Conservation (phyloP, 2,888 invertebrate genomes). For the Phortica magna region DNA sequence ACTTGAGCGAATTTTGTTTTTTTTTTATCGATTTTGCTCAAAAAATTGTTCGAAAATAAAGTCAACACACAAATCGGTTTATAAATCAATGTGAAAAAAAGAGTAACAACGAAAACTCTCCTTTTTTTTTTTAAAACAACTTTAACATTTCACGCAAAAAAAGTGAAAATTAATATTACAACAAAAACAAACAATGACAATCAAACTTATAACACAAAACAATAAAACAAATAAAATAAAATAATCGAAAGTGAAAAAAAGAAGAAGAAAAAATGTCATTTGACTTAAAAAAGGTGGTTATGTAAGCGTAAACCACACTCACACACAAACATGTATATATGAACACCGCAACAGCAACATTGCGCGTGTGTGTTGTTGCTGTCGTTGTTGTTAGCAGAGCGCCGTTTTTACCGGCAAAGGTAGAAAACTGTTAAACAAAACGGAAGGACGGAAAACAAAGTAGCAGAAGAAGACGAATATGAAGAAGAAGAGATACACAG, state of each 20-base stretch:
- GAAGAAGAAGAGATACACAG: conserved; percentile 31
- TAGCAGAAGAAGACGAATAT: neutral
- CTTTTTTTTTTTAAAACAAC: too few species aligned
- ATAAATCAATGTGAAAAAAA: conserved; percentile 34
- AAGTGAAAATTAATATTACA: conserved; percentile 41
- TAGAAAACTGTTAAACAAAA: neutral
- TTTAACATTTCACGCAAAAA: neutral
- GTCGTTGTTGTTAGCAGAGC: neutral
- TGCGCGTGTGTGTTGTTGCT: neutral
- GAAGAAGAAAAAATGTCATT: neutral
- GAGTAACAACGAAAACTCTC: too few species aligned
- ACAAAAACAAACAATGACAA: conserved; percentile 22
- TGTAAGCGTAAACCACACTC: neutral
- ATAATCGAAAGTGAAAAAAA: conserved; percentile 45
- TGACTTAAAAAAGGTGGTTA: neutral
- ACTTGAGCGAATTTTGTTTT: neutral
- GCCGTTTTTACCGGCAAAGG: neutral
- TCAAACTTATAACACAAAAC: too few species aligned
- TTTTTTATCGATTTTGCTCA: neutral
- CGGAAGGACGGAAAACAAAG: neutral
- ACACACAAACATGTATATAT: neutral
- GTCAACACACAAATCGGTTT: conserved; percentile 48
- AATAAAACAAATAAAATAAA: conserved; percentile 12
- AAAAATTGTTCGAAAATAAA: neutral
- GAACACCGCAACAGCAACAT: too few species aligned